Evolutionary conservation across 2,797 vertebrate species (phyloP).

Genomic region (Ambastaia sidthimunki): DNA sequence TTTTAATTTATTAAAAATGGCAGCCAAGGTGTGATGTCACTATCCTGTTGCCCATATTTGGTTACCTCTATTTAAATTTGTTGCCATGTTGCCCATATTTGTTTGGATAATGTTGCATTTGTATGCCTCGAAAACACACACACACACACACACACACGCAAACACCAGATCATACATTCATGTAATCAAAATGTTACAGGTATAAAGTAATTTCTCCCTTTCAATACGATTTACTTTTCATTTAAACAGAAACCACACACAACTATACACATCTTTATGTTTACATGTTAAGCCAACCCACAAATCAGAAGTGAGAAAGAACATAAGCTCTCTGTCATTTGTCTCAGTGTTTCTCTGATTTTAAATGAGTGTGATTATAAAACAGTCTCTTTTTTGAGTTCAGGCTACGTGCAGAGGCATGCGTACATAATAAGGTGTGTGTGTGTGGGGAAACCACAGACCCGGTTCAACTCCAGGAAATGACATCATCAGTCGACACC

Average conservation of each 20-base stretch:
- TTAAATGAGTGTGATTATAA: background rate
- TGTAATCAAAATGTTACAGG: too few relatives aligned
- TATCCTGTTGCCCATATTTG: too few relatives aligned
- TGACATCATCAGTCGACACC: background rate
- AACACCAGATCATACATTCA: too few relatives aligned
- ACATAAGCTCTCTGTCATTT: background rate
- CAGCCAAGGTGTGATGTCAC: too few relatives aligned
- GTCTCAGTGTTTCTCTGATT: background rate
- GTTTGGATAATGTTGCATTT: too few relatives aligned
- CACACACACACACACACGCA: background rate
- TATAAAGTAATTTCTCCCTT: too few relatives aligned
- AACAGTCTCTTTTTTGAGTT: constrained; percentile 17
- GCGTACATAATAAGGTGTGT: background rate
- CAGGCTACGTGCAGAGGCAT: constrained; percentile 18
- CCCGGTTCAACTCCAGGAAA: background rate
- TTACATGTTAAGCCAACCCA: background rate
- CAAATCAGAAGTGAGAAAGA: background rate
- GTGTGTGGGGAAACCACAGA: constrained; percentile 1
- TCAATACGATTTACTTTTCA: background rate
- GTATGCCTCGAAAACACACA: background rate
- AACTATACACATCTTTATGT: background rate
- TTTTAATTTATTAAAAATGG: too few relatives aligned
- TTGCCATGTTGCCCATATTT: background rate
- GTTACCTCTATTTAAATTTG: too few relatives aligned
- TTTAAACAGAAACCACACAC: background rate